These are phyloP conservation scores for Sogatella furcifera DNA, from an alignment of 1,140 invertebrate species.

Conservation along the genomic window DNA sequence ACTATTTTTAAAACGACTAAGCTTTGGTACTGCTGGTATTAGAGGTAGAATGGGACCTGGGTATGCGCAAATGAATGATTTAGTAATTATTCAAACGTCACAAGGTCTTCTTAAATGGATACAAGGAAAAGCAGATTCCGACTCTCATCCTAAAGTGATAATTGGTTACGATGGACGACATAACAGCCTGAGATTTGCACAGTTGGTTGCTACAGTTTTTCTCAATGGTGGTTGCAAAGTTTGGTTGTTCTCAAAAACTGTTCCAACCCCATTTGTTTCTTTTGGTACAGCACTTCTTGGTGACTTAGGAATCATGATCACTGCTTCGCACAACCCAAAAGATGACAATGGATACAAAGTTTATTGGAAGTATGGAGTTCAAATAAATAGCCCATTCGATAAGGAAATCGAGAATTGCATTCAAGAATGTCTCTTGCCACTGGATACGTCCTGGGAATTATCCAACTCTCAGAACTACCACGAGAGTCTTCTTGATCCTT, in stretches of 20 bases:
- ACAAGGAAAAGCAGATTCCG: slow-evolving; percentile 36
- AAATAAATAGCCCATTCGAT: slow-evolving; percentile 90
- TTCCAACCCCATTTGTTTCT: slow-evolving; percentile 89
- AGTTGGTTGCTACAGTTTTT: slow-evolving; percentile 79
- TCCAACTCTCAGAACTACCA: not conserved
- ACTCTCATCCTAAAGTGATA: slow-evolving; percentile 58
- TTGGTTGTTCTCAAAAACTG: slow-evolving; percentile 68
- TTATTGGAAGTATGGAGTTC: slow-evolving; percentile 87
- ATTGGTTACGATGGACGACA: slow-evolving; percentile 93
- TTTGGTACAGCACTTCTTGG: slow-evolving; percentile 58
- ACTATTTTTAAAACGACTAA: slow-evolving; percentile 53
- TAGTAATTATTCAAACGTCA: slow-evolving; percentile 92
- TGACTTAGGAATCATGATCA: slow-evolving; percentile 86
- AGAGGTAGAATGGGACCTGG: slow-evolving; percentile 87
- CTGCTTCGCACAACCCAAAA: slow-evolving; percentile 98
- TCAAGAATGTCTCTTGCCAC: slow-evolving; percentile 61
- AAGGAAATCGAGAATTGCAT: slow-evolving; percentile 76
- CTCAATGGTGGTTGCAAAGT: slow-evolving; percentile 65
- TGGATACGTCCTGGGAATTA: slow-evolving; percentile 52
- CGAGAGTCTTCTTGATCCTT: slow-evolving; percentile 38
- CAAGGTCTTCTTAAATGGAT: slow-evolving; percentile 85
- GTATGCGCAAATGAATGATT: slow-evolving; percentile 90
- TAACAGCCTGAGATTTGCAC: slow-evolving; percentile 89
- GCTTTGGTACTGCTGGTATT: slow-evolving; percentile 85
- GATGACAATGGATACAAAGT: slow-evolving; percentile 99